Evolutionary conservation across 2,113 vertebrate species (phyloP), one percentile per base, ranked within the genome.

Genomic region (Zosterops borbonicus): DNA sequence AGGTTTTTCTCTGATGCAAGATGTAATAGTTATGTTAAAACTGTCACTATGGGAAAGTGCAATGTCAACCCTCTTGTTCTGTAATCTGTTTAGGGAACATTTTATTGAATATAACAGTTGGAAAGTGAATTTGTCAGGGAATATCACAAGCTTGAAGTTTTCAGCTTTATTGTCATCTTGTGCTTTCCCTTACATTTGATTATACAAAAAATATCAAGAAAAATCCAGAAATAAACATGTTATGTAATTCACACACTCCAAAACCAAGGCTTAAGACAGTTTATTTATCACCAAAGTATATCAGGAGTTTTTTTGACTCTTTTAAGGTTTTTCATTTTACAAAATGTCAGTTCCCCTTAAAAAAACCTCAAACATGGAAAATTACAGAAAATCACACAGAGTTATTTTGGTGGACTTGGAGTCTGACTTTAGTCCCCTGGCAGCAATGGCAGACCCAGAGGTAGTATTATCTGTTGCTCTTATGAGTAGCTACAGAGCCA

Each of bases 401-500:
- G 76, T 89, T 95, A 71, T 86, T 95, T 81, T 87, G 33, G 83
- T 87, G 70, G 86, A 60, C 68, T 84, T 2, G 0, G 24, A 63
- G 52, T 46, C 71, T 93, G 70, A 49, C 74, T 86, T 35, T 13
- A 64, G 64, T 86, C 60, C 63, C 42, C 44, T 89, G 75, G 62
- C 83, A 88, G 35, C 76, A 75, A 5, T 56, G 49, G 60, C 33
- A 81, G 88, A 70, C 64, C 55, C 41, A 93, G 63, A 90, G 82
- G 69, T 90, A 83, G 68, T 67, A 85, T 91, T 95, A 83, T 77
- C 64, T 92, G 73, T 70, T 81, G 71, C 35, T 31, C 18, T 92
- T 88, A 68, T 58, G 90, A 95, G 69, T 83, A 70, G 76, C 75
- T 97, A 35, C 31, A 88, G 69, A 93, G 37, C 31, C 21, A 41